phyloP scores from a whole-genome alignment of 2,797 vertebrate genomes.

The Tragelaphus eurycerus region DNA sequence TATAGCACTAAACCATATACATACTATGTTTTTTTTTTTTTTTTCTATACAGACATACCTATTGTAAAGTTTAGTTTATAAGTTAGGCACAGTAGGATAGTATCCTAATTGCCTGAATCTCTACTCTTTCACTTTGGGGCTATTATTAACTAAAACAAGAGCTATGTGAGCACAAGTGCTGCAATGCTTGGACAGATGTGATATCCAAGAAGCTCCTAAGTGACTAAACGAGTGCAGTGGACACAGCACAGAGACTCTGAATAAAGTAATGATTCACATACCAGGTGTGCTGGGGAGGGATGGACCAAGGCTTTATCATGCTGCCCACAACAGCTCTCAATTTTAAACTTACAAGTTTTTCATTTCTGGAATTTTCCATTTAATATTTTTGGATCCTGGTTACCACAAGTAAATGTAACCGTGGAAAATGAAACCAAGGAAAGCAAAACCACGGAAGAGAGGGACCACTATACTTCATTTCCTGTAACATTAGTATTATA shows the following conservation, averaged over 20 bases:
- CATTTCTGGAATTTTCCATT: not conserved
- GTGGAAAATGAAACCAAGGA: not conserved
- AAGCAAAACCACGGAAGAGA: not conserved
- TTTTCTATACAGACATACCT: not conserved
- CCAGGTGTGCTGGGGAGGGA: not conserved
- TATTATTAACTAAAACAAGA: not conserved
- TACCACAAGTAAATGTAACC: not conserved
- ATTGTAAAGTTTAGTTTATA: not conserved
- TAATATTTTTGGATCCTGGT: not conserved
- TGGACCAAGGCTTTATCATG: not conserved
- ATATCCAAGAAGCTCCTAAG: not conserved
- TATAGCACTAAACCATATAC: not conserved
- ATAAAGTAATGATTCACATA: not conserved
- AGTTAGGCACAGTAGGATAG: not conserved
- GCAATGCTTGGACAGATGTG: not conserved
- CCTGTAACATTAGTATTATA: not conserved
- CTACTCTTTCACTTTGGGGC: not conserved
- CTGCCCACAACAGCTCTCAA: not conserved
- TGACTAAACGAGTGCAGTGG: fast-evolving
- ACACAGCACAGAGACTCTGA: not conserved
- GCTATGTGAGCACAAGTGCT: not conserved
- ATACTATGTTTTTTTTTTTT: not conserved
- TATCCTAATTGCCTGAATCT: not conserved
- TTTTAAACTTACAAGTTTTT: not conserved
- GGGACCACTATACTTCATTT: not conserved